Percentiles rank a stretch among this genome's conserved stretches.
Conservation (phyloP, 2,888 invertebrate species). For the Iselma pallidipennis region DNA sequence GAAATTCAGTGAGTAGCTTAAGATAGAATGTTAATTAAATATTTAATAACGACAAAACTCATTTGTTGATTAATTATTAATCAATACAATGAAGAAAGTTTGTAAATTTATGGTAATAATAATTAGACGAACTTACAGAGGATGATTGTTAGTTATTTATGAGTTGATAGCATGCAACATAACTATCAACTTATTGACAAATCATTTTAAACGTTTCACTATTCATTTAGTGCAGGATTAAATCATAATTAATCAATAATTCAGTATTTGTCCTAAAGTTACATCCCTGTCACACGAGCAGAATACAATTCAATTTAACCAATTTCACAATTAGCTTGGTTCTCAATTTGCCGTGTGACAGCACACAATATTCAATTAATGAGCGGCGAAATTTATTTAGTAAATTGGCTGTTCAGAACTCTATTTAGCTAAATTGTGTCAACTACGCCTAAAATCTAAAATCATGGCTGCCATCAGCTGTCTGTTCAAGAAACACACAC, state of each 20-base stretch:
- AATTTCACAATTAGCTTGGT: too few species aligned
- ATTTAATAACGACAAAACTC: neutral
- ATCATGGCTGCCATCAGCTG: too few species aligned
- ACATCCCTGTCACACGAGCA: too few species aligned
- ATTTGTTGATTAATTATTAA: neutral
- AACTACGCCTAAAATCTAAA: too few species aligned
- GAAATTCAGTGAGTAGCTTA: too few species aligned
- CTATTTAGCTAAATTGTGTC: too few species aligned
- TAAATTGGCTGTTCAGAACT: too few species aligned
- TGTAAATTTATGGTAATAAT: neutral
- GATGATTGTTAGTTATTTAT: neutral
- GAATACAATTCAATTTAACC: too few species aligned
- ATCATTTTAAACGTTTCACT: neutral
- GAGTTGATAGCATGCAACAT: constrained; percentile 1
- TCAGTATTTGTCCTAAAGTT: neutral
- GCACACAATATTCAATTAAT: too few species aligned
- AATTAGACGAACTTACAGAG: neutral
- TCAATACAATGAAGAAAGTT: neutral
- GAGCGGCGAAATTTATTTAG: too few species aligned
- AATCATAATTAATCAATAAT: neutral
- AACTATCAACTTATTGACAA: neutral
- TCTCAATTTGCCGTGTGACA: too few species aligned
- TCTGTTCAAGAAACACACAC: too few species aligned
- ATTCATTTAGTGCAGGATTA: neutral
- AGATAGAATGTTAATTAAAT: neutral